Base-by-base conservation (phyloP, 2,113 vertebrate genomes). In the Salvator merianae region DNA sequence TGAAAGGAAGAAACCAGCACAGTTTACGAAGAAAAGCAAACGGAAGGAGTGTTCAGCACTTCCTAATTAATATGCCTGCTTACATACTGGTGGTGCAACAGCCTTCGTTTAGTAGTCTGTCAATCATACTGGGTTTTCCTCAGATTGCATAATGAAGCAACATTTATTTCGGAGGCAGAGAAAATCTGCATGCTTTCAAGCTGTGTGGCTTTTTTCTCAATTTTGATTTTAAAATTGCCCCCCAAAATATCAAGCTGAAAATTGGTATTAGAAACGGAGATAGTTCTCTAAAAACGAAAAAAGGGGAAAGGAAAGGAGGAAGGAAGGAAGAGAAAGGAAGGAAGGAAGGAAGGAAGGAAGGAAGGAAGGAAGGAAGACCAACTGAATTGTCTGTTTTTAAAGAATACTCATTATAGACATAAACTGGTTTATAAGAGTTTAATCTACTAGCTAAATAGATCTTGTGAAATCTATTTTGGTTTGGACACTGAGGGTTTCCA, bases 41-140 rank as follows among this genome's bases (percentile, higher is more conserved):
- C 22, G 74, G 32, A 55, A 55, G 30, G 34, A 22, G 50, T 34
- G 71, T 55, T 81, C 30, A 36, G 34, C 26, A 90, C 88, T 94
- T 94, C 83, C 89, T 84, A 86, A 94, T 90, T 92, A 93, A 90
- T 87, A 90, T 83, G 93, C 93, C 92, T 13, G 7, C 0, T 88
- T 91, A 90, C 55, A 13, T 59, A 16, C 50, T 53, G 16, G 10
- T 9, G 10, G 50, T 9, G 8, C 50, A 53, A 13, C 16, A 14
- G 10, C 8, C 50, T 53, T 62, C 14, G n/a, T 53, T 4, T 32
- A 24, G 22, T 40, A 71, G 38, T 53, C 50, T 9, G 8, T 53
- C 50, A 53, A 9, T 14, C 50, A 53, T 53, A 5, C 7, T 7
- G 43, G n/a, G 7, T 66, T 53, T 80, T 66, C 65, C 30, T 62